Evolutionary conservation across 2,888 invertebrate species (phyloP), one percentile per base, ranked within the genome.

Genomic region (Minunthozetes semirufus): DNA sequence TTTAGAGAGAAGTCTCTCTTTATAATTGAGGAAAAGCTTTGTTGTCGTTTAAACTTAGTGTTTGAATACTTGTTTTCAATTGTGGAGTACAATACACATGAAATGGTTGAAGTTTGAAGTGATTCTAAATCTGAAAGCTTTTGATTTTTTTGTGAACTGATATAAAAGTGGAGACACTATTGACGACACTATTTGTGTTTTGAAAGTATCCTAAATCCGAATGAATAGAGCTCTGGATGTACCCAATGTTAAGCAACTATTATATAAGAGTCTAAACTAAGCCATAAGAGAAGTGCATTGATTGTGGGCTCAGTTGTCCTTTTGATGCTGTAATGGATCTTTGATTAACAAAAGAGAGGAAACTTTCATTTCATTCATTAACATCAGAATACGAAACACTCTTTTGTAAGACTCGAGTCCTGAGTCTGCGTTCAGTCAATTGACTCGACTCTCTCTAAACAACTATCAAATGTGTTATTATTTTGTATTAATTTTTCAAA

Each of bases 331-430:
- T 38, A 33, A 66, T 66, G 19, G 38, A 66, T 66, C 38, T 29
- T 27, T n/a, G 38, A 66, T 66, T n/a, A 66, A 66, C 66, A 66
- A 66, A 66, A 66, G 66, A 66, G 66, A 33, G 66, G 66, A 66
- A 66, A 66, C 66, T 66, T 66, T 66, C 33, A 66, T 66, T 66
- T n/a, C n/a, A n/a, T n/a, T n/a, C n/a, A n/a, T n/a, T n/a, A 38
- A 66, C 33, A 66, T 66, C 66, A 66, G 19, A 66, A 66, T 66
- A 29, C 66, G 38, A 66, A 29, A n/a, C 33, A 66, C 38, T 66
- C 38, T 66, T 61, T 61, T 61, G 61, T 61, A 61, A 17, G 61
- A 27, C 33, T 59, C 25, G 22, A 59, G 59, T 29, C 61, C 8
- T 27, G 48, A n/a, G 17, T 19, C 53, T n/a, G 19, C 17, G 53